These are phyloP conservation scores for Chironomus tepperi DNA, from an alignment of 1,140 invertebrate genomes.

Conservation along the genomic window DNA sequence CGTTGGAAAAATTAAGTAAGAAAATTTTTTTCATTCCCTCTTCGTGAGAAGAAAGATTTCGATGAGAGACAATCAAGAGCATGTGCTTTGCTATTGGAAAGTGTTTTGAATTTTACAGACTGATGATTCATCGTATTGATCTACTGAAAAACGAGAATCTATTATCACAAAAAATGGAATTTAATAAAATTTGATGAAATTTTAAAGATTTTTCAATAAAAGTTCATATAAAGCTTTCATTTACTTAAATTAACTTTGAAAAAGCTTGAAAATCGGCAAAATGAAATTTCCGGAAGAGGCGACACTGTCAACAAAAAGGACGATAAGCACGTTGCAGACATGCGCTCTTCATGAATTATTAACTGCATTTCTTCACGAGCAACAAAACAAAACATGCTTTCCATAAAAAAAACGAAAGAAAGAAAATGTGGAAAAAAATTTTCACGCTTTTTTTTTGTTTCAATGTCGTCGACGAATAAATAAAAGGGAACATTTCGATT, in stretches of 20 bases:
- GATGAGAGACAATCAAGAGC: background rate
- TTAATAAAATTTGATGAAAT: background rate
- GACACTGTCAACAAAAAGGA: background rate
- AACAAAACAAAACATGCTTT: background rate
- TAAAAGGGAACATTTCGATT: background rate
- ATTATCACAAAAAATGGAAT: background rate
- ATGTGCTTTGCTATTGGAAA: slow-evolving; percentile 1
- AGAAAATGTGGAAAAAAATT: background rate
- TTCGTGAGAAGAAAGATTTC: slow-evolving; percentile 1
- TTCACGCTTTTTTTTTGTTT: background rate
- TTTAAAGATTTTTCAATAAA: too few relatives aligned
- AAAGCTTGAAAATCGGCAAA: background rate
- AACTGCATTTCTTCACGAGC: background rate
- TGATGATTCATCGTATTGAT: background rate
- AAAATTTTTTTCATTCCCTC: background rate
- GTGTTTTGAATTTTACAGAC: background rate
- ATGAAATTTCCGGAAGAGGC: background rate
- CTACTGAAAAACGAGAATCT: background rate
- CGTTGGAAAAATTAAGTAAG: background rate
- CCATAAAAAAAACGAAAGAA: background rate
- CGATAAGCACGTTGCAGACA: background rate
- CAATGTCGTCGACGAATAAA: background rate
- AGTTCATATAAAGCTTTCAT: background rate
- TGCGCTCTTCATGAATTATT: background rate
- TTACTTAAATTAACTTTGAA: background rate